phyloP scores from a whole-genome alignment of 2,888 invertebrate genomes.

The Cosmia pyralina region DNA sequence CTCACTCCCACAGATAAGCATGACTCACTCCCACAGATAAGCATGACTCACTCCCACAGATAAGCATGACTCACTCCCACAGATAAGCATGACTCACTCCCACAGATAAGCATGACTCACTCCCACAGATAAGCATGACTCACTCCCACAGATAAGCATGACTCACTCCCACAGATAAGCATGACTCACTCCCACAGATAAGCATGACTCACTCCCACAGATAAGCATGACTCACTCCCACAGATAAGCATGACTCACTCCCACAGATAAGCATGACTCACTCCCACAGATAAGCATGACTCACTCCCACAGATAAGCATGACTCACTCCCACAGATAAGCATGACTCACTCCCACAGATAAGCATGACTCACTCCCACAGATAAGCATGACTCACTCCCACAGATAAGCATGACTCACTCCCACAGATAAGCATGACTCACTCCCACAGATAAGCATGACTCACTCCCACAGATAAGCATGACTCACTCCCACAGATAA shows the following conservation, averaged over 20 bases:
- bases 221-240: slow-evolving; percentile 30
- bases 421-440: slow-evolving; percentile 38
- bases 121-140: slow-evolving; percentile 41
- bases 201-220: slow-evolving; percentile 39
- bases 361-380: slow-evolving; percentile 37
- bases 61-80: slow-evolving; percentile 33
- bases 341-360: slow-evolving; percentile 38
- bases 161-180: slow-evolving; percentile 37
- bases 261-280: slow-evolving; percentile 39
- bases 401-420: slow-evolving; percentile 43
- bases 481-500: slow-evolving; percentile 38
- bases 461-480: slow-evolving; percentile 33
- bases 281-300: slow-evolving; percentile 38
- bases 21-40: slow-evolving; percentile 38
- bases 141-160: slow-evolving; percentile 34
- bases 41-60: slow-evolving; percentile 38
- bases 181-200: slow-evolving; percentile 38
- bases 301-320: slow-evolving; percentile 35
- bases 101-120: slow-evolving; percentile 40
- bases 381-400: slow-evolving; percentile 35
- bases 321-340: slow-evolving; percentile 38
- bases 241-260: slow-evolving; percentile 42
- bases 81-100: slow-evolving; percentile 40
- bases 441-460: slow-evolving; percentile 39
- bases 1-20: slow-evolving; percentile 33